Evolutionary conservation across 2,113 vertebrate genomes (phyloP), one percentile per base, ranked within the genome.

Genomic region (Lanius ludovicianus): DNA sequence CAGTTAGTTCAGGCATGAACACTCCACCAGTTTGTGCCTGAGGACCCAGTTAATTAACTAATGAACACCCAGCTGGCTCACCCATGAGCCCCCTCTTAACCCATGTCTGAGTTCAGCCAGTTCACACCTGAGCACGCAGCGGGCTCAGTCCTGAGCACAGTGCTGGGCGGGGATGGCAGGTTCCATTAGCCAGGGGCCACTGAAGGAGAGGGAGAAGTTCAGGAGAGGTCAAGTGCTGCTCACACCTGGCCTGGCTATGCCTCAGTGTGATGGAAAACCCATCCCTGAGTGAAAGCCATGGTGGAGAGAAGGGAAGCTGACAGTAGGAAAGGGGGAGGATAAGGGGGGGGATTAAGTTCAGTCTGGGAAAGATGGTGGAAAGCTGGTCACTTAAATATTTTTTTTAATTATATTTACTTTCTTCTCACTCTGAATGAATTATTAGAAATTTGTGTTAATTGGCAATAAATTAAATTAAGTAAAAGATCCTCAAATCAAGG

Each of bases 271-370:
- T 4, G 33, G 77, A 62, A 77, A 89, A 44, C 7, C 35, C 65
- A 44, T 9, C 3, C 1, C 59, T 31, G 67, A 60, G 59, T 10
- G 33, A 30, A 55, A 67, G 9, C 25, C 2, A 0, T 2, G 9
- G 11, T 31, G 41, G 47, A 57, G 35, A 39, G 20, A 42, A 50
- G 41, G 62, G 33, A 71, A 71, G 41, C 0, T 39, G 39, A 8
- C 46, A 53, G 28, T 4, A 44, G 30, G 18, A 73, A 56, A 53
- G n/a, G 19, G 6, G 33, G 3, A 65, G 15, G 28, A 31, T 7
- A 46, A 27, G 15, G 52, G 42, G 76, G 79, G 25, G n/a, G 11
- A 31, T 74, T 35, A 39, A 77, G 8, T 8, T 49, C 39, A 82
- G 19, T 19, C 55, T 44, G 39, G 50, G 37, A 81, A 77, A 81